Percentiles rank a stretch among this genome's conserved stretches.
phyloP scores from a whole-genome alignment of 2,888 invertebrate genomes.

The Ornithoptera alexandrae region DNA sequence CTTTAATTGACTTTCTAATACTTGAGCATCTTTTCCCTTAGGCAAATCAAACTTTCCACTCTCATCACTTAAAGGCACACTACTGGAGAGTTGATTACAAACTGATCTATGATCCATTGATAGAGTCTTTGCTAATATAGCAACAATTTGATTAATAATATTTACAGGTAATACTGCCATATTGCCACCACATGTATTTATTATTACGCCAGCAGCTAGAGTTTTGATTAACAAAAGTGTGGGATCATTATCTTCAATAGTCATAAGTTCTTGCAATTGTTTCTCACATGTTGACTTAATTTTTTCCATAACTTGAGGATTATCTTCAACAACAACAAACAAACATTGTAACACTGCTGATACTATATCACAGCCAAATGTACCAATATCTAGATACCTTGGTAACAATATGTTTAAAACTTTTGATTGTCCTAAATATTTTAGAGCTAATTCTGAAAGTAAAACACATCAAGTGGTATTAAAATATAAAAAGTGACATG shows the following conservation, averaged over 20 bases:
- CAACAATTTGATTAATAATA: constrained; percentile 72
- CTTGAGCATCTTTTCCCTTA: constrained; percentile 61
- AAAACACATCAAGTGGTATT: constrained; percentile 37
- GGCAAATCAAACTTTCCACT: constrained; percentile 51
- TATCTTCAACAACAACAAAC: constrained; percentile 86
- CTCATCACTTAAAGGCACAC: constrained; percentile 62
- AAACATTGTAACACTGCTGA: constrained; percentile 83
- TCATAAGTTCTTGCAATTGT: constrained; percentile 63
- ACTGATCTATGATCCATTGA: constrained; percentile 75
- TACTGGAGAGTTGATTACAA: constrained; percentile 72
- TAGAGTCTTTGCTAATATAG: constrained; percentile 74
- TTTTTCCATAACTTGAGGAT: constrained; percentile 77
- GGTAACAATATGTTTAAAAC: constrained; percentile 81
- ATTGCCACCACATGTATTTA: constrained; percentile 74
- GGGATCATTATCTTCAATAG: constrained; percentile 62
- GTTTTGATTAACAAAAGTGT: constrained; percentile 74
- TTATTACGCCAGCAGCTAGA: constrained; percentile 79
- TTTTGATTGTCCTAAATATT: constrained; percentile 82
- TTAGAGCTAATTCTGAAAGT: constrained; percentile 78
- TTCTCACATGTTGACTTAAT: constrained; percentile 73
- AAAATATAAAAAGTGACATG: neutral
- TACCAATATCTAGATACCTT: constrained; percentile 79
- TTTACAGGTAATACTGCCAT: constrained; percentile 62
- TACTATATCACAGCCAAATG: constrained; percentile 79
- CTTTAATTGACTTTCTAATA: constrained; percentile 70